Percentiles rank a stretch among this genome's conserved stretches.
Conservation (phyloP, 2,797 vertebrate genomes). For the Molossus alvarezi region DNA sequence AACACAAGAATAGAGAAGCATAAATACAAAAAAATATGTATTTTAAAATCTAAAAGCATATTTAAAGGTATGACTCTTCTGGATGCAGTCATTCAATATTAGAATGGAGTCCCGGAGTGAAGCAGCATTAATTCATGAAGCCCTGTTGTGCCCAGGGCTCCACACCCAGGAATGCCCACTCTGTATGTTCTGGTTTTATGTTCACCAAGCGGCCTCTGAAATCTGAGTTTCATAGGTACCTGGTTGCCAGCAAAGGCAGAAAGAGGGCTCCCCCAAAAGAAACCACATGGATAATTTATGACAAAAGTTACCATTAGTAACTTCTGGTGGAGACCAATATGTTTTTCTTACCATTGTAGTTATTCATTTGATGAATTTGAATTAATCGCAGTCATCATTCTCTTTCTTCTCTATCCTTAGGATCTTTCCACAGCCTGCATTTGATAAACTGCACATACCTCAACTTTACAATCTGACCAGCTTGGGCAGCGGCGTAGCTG, state of each 20-base stretch:
- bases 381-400: background rate
- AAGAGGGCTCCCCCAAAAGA: background rate
- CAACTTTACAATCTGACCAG: background rate
- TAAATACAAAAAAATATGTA: background rate
- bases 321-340: background rate
- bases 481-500: background rate
- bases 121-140: background rate
- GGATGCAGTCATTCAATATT: background rate
- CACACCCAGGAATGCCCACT: background rate
- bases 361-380: background rate
- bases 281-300: background rate
- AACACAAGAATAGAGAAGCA: background rate
- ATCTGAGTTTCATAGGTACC: background rate
- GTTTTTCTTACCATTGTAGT: background rate
- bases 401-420: background rate
- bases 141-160: background rate
- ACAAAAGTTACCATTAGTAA: background rate
- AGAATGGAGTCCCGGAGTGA: background rate
- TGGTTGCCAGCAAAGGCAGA: background rate
- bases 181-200: background rate
- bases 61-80: background rate
- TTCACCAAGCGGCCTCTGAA: background rate
- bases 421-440: background rate
- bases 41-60: background rate
- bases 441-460: background rate